phyloP scores from a whole-genome alignment of 2,797 vertebrate genomes.

The Triplophysa bombifrons region DNA sequence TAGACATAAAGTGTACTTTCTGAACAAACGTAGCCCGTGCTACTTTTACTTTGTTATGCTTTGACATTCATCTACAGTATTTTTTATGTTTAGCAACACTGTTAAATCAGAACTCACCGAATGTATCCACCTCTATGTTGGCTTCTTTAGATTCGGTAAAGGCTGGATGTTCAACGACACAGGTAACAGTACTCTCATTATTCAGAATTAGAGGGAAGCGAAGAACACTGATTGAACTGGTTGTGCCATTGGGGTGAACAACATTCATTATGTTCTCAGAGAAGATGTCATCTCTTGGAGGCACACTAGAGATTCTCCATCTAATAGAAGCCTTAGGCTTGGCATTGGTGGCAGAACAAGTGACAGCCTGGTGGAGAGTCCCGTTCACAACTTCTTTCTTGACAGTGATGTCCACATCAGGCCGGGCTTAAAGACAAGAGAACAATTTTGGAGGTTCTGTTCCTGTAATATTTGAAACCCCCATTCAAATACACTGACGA shows the following conservation, averaged over 20 bases:
- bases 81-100: background rate
- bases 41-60: too few species aligned
- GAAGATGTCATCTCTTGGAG: conserved; percentile 52
- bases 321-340: conserved; percentile 68
- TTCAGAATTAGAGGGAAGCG: conserved; percentile 72
- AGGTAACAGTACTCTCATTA: conserved; percentile 69
- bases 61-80: background rate
- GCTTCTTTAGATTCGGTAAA: conserved; percentile 57
- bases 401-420: conserved; percentile 58
- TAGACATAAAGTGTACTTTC: background rate
- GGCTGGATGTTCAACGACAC: conserved; percentile 68
- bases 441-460: background rate
- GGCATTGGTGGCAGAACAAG: conserved; percentile 65
- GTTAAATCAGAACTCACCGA: conserved; percentile 61
- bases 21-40: background rate
- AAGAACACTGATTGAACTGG: conserved; percentile 66
- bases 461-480: background rate
- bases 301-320: conserved; percentile 64
- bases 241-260: conserved; percentile 64
- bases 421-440: conserved; percentile 63
- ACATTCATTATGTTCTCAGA: conserved; percentile 40
- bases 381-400: conserved; percentile 61
- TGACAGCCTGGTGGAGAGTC: conserved; percentile 70
- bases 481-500: background rate
- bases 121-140: conserved; percentile 68